Base-by-base conservation (phyloP, 2,797 vertebrate genomes). In the Labroides dimidiatus region DNA sequence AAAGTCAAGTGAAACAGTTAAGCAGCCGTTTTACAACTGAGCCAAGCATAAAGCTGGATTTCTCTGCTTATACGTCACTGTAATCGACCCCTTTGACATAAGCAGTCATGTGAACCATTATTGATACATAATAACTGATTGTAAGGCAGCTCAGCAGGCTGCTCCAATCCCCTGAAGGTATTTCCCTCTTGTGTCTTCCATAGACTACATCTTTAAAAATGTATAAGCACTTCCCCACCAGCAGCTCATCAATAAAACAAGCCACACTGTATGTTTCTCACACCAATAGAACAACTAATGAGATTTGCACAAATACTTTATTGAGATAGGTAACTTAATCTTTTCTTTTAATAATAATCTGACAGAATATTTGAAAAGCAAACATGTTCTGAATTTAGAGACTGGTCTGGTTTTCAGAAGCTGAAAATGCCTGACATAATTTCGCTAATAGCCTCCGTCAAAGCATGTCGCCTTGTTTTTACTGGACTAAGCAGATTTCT, bases 171-270 rank as follows among this genome's bases (percentile, higher is more conserved):
- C 64, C 41, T 55, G 42, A 57, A 41, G 55, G 20, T 73, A 33
- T 58, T 74, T 61, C 44, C 53, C 45, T 64, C 51, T 59, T 39
- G 36, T 59, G 37, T 51, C 47, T 77, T 78, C 44, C 63, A 76
- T 64, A 76, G 33, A 53, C 71, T 64, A 36, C 45, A 57, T 60
- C 54, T 77, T 84, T 77, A 90, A 88, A 90, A 87, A 82, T 78
- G 70, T 74, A 90, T 70, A 8, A 79, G 57, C 51, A 63, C 43
- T 66, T 61, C 47, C 2, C 50, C 45, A 54, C 41, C 24, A 44
- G 37, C 60, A 51, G 45, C 74, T 77, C 64, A 72, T 81, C 1
- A 81, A 86, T 75, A 64, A 74, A 80, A 72, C 61, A 75, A 37
- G n/a, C 66, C 45, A 69, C 23, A 51, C 44, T 69, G 48, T 23